Evolutionary conservation across 2,888 invertebrate genomes (phyloP).

Genomic region (Acleris cristana): DNA sequence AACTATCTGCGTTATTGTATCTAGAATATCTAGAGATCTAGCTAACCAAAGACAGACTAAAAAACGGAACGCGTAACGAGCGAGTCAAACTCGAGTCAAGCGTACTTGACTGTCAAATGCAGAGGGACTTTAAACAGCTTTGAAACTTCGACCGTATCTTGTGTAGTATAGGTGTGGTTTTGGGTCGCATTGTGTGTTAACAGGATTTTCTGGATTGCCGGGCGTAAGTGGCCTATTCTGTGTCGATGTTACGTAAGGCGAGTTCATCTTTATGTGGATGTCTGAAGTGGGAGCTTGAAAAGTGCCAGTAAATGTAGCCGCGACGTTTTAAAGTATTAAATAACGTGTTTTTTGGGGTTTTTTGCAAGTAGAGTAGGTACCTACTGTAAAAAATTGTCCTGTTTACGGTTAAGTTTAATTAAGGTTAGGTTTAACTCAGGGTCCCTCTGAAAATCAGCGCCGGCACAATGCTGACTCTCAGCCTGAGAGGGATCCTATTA

Average conservation of each 20-base stretch:
- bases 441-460: no score
- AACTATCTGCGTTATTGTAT: no score
- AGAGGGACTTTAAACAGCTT: background rate
- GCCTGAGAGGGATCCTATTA: no score
- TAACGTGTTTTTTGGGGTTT: no score
- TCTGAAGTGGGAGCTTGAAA: background rate
- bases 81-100: slow-evolving; percentile 1
- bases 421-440: no score
- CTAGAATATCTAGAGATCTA: background rate
- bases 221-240: slow-evolving; percentile 3
- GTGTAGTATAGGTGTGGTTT: background rate
- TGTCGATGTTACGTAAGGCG: background rate
- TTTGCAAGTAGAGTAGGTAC: no score
- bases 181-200: background rate
- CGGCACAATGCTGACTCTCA: no score
- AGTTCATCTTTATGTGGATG: background rate
- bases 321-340: no score
- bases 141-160: background rate
- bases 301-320: no score
- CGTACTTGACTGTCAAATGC: slow-evolving; percentile 4
- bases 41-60: background rate
- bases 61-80: slow-evolving; percentile 6
- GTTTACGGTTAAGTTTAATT: no score
- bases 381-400: no score
- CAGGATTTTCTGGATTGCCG: slow-evolving; percentile 11